Base-by-base conservation (phyloP, 2,797 vertebrate species). In the Varecia variegata region DNA sequence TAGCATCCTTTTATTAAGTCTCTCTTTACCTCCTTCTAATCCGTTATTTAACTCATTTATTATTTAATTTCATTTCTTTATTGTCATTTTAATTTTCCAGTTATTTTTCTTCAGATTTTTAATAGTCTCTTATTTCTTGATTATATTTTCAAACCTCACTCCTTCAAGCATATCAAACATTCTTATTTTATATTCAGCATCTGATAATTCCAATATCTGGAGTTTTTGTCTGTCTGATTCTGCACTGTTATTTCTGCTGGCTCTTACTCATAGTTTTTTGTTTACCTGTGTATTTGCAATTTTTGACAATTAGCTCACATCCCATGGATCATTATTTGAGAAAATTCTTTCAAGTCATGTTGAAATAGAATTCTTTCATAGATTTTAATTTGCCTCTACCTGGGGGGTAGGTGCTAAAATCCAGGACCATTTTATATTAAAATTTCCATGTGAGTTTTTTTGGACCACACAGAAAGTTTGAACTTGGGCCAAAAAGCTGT, bases 21-120 rank as follows among this genome's bases (percentile, higher is more conserved):
- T 74, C 27, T 90, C 62, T 38, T 68, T 20, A 74, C 3, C 1
- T 79, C n/a, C 83, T 73, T 81, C 47, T 77, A 45, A 50, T 68
- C 65, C 79, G 25, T 52, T 88, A n/a, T 81, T 88, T 84, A 47
- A 88, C 47, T 73, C 11, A 52, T 70, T 95, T 32, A 71, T 50
- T 83, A 38, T 77, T 83, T 76, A 88, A 88, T 77, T 96, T 93
- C 25, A 79, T 50, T 90, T 74, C 2, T 50, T 84, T 90, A 62
- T 93, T 88, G 43, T 40, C 4, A 32, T 45, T 73, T 96, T 77
- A 47, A 88, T 67, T 94, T 96, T 95, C n/a, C 82, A 95, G 50
- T 85, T 56, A 54, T 20, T 81, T 92, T 80, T 81, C 58, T 79
- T 84, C 43, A 94, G 30, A 62, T 71, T 80, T 94, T 93, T 93